These are phyloP conservation scores for Rhynchomys soricoides DNA, from an alignment of 2,113 vertebrate genomes.

Conservation along the genomic window DNA sequence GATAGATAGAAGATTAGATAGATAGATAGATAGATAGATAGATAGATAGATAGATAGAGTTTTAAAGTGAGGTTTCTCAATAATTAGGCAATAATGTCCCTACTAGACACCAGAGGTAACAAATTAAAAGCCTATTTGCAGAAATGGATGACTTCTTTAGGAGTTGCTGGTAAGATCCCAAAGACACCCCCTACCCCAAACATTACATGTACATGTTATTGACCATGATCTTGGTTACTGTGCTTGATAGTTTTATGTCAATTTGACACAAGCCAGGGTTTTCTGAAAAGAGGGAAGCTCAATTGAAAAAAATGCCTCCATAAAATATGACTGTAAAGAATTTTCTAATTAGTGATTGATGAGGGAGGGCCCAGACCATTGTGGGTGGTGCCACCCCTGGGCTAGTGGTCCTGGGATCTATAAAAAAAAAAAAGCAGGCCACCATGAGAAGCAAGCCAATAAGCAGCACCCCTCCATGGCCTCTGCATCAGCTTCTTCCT, in stretches of 20 bases:
- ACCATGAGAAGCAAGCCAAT: background rate
- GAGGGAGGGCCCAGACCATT: background rate
- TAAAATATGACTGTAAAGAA: background rate
- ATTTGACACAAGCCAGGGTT: background rate
- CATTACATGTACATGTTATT: background rate
- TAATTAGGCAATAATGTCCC: background rate
- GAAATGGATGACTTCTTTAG: background rate
- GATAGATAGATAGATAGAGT: background rate
- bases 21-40: background rate
- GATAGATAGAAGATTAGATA: background rate
- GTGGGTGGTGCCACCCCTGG: background rate
- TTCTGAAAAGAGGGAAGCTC: background rate
- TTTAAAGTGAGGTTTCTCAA: background rate
- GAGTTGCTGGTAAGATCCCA: background rate
- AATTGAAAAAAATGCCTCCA: background rate
- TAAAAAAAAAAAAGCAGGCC: background rate
- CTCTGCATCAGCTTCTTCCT: background rate
- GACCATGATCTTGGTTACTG: background rate
- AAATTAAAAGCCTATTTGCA: background rate
- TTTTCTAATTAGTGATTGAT: background rate
- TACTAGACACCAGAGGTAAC: background rate
- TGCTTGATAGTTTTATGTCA: background rate
- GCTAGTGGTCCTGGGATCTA: background rate
- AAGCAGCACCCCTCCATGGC: background rate
- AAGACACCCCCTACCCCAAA: background rate